Conservation (phyloP, 2,797 vertebrate species). For the Sphaeramia orbicularis region DNA sequence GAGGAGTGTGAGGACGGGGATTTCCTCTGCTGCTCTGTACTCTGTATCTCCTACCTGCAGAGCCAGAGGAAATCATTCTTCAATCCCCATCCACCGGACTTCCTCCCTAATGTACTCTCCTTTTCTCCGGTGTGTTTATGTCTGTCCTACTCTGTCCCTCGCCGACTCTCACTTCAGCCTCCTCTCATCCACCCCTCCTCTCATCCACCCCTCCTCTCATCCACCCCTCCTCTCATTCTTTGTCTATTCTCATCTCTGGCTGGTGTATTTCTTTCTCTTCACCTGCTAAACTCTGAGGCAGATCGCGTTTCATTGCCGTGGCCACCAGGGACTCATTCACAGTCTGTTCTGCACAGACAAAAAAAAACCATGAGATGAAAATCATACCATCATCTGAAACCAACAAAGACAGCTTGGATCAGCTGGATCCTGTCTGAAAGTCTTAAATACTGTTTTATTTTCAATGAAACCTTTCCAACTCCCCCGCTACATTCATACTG, state of each 20-base stretch:
- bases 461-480: too few species aligned
- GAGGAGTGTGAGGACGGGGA: constrained; percentile 41
- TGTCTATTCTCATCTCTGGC: constrained; percentile 21
- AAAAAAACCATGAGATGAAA: too few species aligned
- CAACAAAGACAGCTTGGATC: too few species aligned
- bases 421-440: too few species aligned
- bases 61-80: constrained; percentile 61
- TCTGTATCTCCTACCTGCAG: constrained; percentile 61
- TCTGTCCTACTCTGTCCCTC: constrained; percentile 25
- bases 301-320: constrained; percentile 67
- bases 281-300: constrained; percentile 48
- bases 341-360: constrained; percentile 29
- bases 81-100: constrained; percentile 44
- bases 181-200: not conserved
- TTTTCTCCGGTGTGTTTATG: constrained; percentile 54
- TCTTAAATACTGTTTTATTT: too few species aligned
- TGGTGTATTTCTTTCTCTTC: constrained; percentile 40
- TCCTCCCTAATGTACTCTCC: constrained; percentile 59
- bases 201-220: too few species aligned
- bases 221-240: too few species aligned
- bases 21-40: constrained; percentile 57
- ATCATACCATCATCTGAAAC: too few species aligned
- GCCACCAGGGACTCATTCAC: constrained; percentile 51
- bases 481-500: too few species aligned
- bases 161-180: constrained; percentile 1